These are phyloP conservation scores for Atlantisia rogersi DNA, from an alignment of 2,113 vertebrate species.

Conservation along the genomic window DNA sequence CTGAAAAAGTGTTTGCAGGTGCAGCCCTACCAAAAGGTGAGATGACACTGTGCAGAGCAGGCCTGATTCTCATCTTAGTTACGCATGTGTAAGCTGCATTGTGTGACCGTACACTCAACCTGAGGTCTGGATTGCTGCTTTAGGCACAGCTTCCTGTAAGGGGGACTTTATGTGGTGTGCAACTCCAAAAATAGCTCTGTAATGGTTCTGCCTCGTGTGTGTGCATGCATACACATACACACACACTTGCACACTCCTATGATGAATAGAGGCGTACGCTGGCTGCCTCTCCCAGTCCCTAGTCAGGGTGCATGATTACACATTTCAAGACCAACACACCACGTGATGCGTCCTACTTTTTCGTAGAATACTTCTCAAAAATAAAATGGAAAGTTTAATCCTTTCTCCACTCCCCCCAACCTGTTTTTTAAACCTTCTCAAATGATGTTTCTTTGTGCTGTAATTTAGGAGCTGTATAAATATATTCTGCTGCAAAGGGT, in stretches of 20 bases:
- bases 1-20: neutral
- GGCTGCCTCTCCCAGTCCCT: neutral
- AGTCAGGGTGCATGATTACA: neutral
- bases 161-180: neutral
- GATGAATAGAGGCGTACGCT: neutral
- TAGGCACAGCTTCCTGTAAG: neutral
- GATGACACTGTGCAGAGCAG: neutral
- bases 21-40: neutral
- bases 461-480: conserved; percentile 72
- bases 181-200: neutral
- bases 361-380: neutral
- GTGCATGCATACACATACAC: neutral
- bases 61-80: neutral
- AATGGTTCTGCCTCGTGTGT: neutral
- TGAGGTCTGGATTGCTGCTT: neutral
- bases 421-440: neutral
- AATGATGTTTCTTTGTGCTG: conserved; percentile 52
- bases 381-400: conserved; percentile 33
- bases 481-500: conserved; percentile 64
- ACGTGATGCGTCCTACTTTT: neutral
- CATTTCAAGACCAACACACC: neutral
- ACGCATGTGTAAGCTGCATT: neutral
- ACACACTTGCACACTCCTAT: neutral
- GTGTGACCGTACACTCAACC: neutral
- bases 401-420: neutral